Conservation (phyloP, 2,797 vertebrate species). For the Tauraco hartlaubi region DNA sequence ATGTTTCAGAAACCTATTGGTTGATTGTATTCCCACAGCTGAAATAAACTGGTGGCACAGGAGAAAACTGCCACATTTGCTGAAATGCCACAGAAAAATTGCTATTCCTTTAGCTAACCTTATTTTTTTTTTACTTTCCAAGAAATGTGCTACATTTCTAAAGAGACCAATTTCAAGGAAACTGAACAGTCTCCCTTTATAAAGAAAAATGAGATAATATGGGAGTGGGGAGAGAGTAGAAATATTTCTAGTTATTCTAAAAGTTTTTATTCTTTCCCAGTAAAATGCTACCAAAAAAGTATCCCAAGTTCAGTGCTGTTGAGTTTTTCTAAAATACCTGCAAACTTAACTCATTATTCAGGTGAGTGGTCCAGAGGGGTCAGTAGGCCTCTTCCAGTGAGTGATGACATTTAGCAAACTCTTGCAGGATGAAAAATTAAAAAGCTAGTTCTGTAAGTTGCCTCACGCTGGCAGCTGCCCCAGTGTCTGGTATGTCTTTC, state of each 20-base stretch:
- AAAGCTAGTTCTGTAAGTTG: background rate
- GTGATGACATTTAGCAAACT: slow-evolving; percentile 16
- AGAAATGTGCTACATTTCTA: slow-evolving; percentile 38
- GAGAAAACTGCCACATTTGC: slow-evolving; percentile 61
- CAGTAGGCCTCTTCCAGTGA: background rate
- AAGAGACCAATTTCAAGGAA: slow-evolving; percentile 36
- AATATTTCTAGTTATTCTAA: background rate
- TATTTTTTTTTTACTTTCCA: slow-evolving; percentile 19
- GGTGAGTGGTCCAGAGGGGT: background rate
- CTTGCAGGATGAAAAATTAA: background rate
- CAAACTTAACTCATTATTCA: background rate
- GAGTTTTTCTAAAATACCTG: background rate
- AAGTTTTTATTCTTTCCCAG: background rate
- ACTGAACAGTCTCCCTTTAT: background rate
- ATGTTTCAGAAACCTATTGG: slow-evolving; percentile 18
- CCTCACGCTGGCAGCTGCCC: background rate
- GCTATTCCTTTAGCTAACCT: slow-evolving; percentile 48
- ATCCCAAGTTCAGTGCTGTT: background rate
- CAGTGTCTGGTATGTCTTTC: background rate
- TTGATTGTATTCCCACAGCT: slow-evolving; percentile 45
- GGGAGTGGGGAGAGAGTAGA: background rate
- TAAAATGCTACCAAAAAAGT: background rate
- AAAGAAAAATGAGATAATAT: slow-evolving; percentile 32
- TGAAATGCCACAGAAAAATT: slow-evolving; percentile 30
- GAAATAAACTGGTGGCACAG: slow-evolving; percentile 41